These are phyloP conservation scores for Australoheros facetus DNA, from an alignment of 2,797 vertebrate species.

Conservation along the genomic window DNA sequence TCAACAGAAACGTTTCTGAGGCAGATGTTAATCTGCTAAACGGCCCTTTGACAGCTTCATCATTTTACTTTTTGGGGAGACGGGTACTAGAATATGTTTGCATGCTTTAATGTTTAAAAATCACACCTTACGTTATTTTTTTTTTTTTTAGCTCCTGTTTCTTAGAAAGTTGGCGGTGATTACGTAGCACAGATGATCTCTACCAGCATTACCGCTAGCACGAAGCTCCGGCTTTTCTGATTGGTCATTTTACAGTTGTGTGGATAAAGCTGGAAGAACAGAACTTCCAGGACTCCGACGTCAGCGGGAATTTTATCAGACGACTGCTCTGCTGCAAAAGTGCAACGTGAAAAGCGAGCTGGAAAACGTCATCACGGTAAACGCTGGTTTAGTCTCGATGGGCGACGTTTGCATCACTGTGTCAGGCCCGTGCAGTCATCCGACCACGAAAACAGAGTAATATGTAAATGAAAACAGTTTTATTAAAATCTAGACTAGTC, in stretches of 20 bases:
- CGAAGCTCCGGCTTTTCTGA: not conserved
- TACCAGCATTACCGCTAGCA: too few relatives aligned
- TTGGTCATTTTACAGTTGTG: not conserved
- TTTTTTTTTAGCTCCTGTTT: too few relatives aligned
- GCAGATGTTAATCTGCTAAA: not conserved
- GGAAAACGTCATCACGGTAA: not conserved
- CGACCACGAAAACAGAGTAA: too few relatives aligned
- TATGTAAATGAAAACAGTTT: not conserved
- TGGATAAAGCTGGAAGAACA: not conserved
- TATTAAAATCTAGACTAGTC: too few relatives aligned
- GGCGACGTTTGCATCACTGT: fast-evolving
- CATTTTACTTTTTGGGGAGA: not conserved
- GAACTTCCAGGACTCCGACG: not conserved
- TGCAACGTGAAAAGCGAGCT: not conserved
- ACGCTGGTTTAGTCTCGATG: not conserved
- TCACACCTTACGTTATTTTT: not conserved
- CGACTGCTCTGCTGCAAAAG: too few relatives aligned
- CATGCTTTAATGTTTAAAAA: not conserved
- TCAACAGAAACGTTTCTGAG: not conserved
- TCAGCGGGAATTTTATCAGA: too few relatives aligned
- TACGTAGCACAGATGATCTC: not conserved
- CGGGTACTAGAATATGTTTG: not conserved
- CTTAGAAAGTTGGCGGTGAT: too few relatives aligned
- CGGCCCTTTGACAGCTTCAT: not conserved
- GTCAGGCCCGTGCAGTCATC: not conserved